A percentile compares a stretch with the other conserved stretches of the same genome.
Evolutionary conservation across 2,113 vertebrate genomes (phyloP).

Genomic region (Amblyopsis rosae): DNA sequence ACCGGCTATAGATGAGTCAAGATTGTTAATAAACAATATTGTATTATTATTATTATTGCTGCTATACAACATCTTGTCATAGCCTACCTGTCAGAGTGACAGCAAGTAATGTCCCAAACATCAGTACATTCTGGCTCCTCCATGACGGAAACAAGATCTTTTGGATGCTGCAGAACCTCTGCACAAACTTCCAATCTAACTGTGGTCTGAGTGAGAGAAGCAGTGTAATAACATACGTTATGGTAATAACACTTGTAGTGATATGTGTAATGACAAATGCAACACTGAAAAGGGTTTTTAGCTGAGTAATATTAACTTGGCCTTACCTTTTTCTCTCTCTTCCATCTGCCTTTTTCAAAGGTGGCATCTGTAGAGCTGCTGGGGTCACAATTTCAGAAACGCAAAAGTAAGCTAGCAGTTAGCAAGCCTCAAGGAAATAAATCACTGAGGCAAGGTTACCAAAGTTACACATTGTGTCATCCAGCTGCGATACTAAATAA

Average conservation of each 20-base stretch:
- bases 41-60: background rate
- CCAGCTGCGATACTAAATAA: background rate
- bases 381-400: too few relatives aligned
- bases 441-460: background rate
- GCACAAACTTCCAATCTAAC: slow-evolving; percentile 84
- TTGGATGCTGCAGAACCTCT: slow-evolving; percentile 84
- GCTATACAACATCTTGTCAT: background rate
- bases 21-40: too few relatives aligned
- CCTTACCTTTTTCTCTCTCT: slow-evolving; percentile 54
- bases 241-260: too few relatives aligned
- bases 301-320: background rate
- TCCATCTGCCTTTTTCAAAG: slow-evolving; percentile 30
- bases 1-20: background rate
- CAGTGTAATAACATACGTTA: background rate
- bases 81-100: slow-evolving; percentile 85
- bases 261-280: too few relatives aligned
- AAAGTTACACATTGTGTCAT: background rate
- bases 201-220: slow-evolving; percentile 67
- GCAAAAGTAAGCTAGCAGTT: background rate
- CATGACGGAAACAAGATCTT: slow-evolving; percentile 87
- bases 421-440: background rate
- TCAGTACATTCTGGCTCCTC: slow-evolving; percentile 81
- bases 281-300: too few relatives aligned
- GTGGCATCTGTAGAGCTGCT: slow-evolving; percentile 50
- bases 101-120: slow-evolving; percentile 88